phyloP scores from a whole-genome alignment of 2,797 vertebrate genomes.

The Zenarchopterus dispar region DNA sequence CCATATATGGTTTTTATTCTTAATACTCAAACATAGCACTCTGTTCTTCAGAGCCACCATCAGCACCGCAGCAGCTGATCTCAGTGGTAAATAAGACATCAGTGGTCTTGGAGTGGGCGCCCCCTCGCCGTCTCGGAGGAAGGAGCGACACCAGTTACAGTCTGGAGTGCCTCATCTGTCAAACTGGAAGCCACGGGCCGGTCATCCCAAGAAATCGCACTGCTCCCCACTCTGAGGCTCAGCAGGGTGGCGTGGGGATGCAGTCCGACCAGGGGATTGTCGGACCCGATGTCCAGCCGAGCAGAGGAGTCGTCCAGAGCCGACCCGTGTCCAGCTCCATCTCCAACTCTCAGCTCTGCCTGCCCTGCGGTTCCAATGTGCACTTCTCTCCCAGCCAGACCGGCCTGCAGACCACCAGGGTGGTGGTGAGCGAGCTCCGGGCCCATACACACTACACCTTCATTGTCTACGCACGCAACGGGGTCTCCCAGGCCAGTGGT shows the following conservation, averaged over 20 bases:
- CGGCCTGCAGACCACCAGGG: slow-evolving; percentile 85
- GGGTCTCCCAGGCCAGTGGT: slow-evolving; percentile 88
- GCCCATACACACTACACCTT: slow-evolving; percentile 98
- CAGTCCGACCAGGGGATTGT: slow-evolving; percentile 76
- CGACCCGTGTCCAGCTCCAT: slow-evolving; percentile 37
- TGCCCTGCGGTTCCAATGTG: slow-evolving; percentile 89
- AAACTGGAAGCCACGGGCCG: slow-evolving; percentile 49
- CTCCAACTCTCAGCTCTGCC: slow-evolving; percentile 84
- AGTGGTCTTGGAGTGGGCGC: slow-evolving; percentile 95
- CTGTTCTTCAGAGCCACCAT: slow-evolving; percentile 87
- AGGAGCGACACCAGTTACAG: slow-evolving; percentile 87
- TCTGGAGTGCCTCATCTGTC: slow-evolving; percentile 90
- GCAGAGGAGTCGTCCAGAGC: slow-evolving; percentile 61
- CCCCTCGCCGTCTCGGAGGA: slow-evolving; percentile 88
- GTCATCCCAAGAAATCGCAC: slow-evolving; percentile 55
- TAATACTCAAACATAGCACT: not conserved
- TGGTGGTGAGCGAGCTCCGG: slow-evolving; percentile 95
- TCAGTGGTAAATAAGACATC: slow-evolving; percentile 98
- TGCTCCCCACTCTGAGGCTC: slow-evolving; percentile 45
- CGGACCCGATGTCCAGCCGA: slow-evolving; percentile 58
- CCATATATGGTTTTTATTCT: no score
- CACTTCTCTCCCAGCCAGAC: slow-evolving; percentile 91
- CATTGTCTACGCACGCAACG: slow-evolving; percentile 92
- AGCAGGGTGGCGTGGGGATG: slow-evolving; percentile 55
- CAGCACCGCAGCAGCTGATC: slow-evolving; percentile 94